phyloP scores from a whole-genome alignment of 2,797 vertebrate genomes.

The Aldrovandia affinis region DNA sequence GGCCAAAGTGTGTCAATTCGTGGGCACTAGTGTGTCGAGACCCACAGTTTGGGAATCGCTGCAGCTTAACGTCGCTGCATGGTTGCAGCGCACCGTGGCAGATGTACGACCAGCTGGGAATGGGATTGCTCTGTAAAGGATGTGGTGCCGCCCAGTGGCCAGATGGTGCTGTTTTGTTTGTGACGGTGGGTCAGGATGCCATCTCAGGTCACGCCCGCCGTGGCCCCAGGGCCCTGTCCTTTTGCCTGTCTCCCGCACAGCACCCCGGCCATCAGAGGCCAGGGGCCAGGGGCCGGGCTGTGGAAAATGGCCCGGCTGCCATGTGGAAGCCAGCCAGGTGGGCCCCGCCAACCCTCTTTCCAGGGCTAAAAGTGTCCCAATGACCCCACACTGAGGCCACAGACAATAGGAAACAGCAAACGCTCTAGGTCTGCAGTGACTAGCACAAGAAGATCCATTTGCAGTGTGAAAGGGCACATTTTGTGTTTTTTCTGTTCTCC shows the following conservation, averaged over 20 bases:
- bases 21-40: no score
- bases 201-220: neutral
- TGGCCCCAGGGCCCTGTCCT: neutral
- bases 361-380: conserved; percentile 1
- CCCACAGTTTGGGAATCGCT: no score
- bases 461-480: neutral
- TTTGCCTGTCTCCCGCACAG: neutral
- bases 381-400: conserved; percentile 1
- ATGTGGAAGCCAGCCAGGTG: neutral
- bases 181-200: neutral
- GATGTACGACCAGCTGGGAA: neutral
- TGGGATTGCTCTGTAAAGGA: neutral
- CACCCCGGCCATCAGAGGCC: neutral
- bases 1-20: no score
- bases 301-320: neutral
- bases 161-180: neutral
- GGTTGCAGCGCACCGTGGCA: neutral
- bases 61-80: neutral
- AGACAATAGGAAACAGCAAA: neutral
- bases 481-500: neutral
- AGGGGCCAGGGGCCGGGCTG: neutral
- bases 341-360: neutral
- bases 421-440: no score
- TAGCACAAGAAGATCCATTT: neutral
- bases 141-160: neutral